A percentile compares a stretch with the other conserved stretches of the same genome.
These are phyloP conservation scores for Hemithea aestivaria DNA, from an alignment of 2,888 invertebrate species.

Conservation along the genomic window DNA sequence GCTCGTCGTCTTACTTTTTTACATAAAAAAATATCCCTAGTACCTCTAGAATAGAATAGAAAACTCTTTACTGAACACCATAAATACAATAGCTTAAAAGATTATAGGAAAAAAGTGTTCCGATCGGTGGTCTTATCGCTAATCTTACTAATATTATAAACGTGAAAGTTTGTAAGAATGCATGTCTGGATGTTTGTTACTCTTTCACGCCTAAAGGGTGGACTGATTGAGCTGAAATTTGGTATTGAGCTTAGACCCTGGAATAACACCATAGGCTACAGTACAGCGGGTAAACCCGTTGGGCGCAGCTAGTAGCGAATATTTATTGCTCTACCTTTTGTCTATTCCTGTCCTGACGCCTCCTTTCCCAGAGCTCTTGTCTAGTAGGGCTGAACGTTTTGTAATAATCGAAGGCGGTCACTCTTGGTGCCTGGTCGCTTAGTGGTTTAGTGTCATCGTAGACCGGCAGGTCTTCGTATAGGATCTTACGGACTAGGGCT, in stretches of 20 bases:
- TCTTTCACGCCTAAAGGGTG: neutral
- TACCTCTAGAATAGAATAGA: too few relatives aligned
- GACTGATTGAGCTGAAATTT: neutral
- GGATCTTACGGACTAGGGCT: constrained; percentile 59
- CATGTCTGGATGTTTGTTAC: too few relatives aligned
- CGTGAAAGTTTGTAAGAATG: too few relatives aligned
- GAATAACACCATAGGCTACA: neutral
- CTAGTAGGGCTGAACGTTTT: constrained; percentile 51
- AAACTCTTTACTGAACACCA: too few relatives aligned
- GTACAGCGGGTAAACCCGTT: too few relatives aligned
- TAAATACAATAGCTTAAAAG: too few relatives aligned
- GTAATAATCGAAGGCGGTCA: constrained; percentile 58
- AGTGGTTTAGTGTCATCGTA: constrained; percentile 41
- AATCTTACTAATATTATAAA: too few relatives aligned
- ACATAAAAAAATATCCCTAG: too few relatives aligned
- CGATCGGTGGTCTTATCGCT: too few relatives aligned
- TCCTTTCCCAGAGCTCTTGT: constrained; percentile 45
- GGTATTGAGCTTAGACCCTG: neutral
- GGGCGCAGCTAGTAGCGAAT: neutral
- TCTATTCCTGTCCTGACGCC: constrained; percentile 37
- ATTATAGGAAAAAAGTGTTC: too few relatives aligned
- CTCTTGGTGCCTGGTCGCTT: constrained; percentile 30
- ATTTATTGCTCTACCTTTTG: too few relatives aligned
- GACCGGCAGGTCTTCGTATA: constrained; percentile 53
- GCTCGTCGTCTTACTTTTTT: too few relatives aligned